phyloP scores from a whole-genome alignment of 1,140 invertebrate species.

The Tetraneura akinire region DNA sequence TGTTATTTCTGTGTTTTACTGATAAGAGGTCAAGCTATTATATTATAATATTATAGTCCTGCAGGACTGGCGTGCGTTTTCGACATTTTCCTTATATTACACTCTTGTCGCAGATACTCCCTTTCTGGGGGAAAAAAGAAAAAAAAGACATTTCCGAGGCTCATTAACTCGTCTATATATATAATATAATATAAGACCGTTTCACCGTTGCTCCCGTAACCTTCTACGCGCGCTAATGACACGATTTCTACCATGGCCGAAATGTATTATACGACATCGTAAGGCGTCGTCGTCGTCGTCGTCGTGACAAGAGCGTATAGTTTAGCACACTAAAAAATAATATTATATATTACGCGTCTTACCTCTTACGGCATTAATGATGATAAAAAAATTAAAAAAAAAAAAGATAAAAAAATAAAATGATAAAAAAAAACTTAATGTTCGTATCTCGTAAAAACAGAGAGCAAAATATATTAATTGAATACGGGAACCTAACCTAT shows the following conservation, averaged over 20 bases:
- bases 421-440: too few species aligned
- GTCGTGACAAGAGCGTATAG: not conserved
- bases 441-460: too few species aligned
- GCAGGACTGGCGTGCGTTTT: not conserved
- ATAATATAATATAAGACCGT: too few species aligned
- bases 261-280: too few species aligned
- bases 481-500: too few species aligned
- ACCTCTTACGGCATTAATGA: too few species aligned
- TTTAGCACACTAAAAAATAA: not conserved
- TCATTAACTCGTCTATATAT: constrained; percentile 9
- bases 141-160: constrained; percentile 23
- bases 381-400: too few species aligned
- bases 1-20: not conserved
- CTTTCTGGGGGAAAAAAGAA: not conserved
- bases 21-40: not conserved
- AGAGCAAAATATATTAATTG: too few species aligned
- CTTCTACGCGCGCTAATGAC: constrained; percentile 16
- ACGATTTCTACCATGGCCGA: not conserved
- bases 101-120: not conserved
- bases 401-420: too few species aligned
- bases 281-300: not conserved
- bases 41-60: not conserved
- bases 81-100: constrained; percentile 24
- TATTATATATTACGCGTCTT: not conserved
- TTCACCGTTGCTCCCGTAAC: not conserved